phyloP scores from a whole-genome alignment of 2,888 invertebrate species.

The Hydraecia micacea region DNA sequence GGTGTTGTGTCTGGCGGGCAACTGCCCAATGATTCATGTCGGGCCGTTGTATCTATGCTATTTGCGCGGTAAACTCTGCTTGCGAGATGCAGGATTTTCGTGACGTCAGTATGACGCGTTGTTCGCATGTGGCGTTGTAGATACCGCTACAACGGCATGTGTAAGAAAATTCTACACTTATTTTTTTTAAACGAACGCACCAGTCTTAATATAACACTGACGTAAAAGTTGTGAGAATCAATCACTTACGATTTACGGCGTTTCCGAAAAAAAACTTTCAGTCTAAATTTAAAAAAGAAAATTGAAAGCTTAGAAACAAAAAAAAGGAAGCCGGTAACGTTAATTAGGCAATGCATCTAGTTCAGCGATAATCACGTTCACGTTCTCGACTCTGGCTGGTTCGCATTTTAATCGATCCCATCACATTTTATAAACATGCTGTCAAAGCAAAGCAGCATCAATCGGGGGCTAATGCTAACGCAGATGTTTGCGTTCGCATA shows the following conservation, averaged over 20 bases:
- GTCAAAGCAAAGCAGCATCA: conserved; percentile 80
- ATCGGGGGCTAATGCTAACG: conserved; percentile 73
- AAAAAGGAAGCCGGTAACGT: conserved; percentile 10
- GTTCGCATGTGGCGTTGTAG: too few relatives aligned
- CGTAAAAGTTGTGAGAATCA: conserved; percentile 31
- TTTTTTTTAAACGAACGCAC: background rate
- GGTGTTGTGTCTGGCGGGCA: too few relatives aligned
- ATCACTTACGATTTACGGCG: conserved; percentile 42
- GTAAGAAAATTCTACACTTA: background rate
- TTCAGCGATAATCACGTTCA: conserved; percentile 37
- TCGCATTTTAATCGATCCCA: conserved; percentile 70
- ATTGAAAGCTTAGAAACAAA: conserved; percentile 2
- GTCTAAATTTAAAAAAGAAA: conserved; percentile 27
- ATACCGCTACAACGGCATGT: too few relatives aligned
- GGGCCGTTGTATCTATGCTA: too few relatives aligned
- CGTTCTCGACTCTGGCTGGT: conserved; percentile 66
- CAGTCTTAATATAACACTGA: conserved; percentile 6
- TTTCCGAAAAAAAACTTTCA: conserved; percentile 17
- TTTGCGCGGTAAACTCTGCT: too few relatives aligned
- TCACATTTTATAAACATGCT: conserved; percentile 78
- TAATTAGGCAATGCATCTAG: conserved; percentile 19
- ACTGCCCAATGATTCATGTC: too few relatives aligned
- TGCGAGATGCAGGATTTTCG: too few relatives aligned
- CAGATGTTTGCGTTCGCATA: conserved; percentile 75
- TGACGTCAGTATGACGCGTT: too few relatives aligned